These are phyloP conservation scores for Atta cephalotes DNA, from an alignment of 1,140 invertebrate genomes.

Conservation along the genomic window DNA sequence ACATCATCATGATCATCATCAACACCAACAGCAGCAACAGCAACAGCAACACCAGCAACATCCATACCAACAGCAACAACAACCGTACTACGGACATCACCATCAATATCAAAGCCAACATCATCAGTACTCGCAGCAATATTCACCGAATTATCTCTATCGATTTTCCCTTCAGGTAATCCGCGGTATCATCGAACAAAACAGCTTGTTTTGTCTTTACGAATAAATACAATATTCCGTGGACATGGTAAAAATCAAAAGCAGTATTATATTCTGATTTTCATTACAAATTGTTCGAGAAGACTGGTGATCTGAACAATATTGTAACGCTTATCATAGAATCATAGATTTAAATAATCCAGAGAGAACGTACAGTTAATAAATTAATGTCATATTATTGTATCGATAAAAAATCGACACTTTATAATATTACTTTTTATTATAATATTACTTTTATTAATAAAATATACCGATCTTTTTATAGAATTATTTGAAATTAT, in stretches of 20 bases:
- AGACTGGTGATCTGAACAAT: conserved; percentile 1
- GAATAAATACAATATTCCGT: background rate
- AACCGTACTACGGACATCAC: conserved; percentile 66
- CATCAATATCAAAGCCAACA: conserved; percentile 76
- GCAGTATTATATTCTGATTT: background rate
- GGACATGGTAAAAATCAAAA: background rate
- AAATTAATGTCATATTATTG: background rate
- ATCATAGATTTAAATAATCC: background rate
- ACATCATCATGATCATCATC: conserved; percentile 77
- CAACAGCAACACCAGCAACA: conserved; percentile 57
- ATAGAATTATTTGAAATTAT: background rate
- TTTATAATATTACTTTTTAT: conserved; percentile 14
- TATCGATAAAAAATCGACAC: background rate
- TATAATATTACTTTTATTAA: conserved; percentile 17
- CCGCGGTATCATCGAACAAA: conserved; percentile 28
- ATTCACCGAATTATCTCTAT: conserved; percentile 85
- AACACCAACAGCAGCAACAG: conserved; percentile 69
- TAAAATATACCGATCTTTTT: background rate
- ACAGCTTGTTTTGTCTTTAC: conserved; percentile 23
- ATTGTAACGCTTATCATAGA: background rate
- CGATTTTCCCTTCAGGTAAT: conserved; percentile 85
- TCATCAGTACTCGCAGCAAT: conserved; percentile 82
- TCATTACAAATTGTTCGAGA: background rate
- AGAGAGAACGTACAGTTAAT: background rate
- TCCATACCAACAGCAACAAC: conserved; percentile 67